These are phyloP conservation scores for Paguma larvata DNA, from an alignment of 2,797 vertebrate species.

Conservation along the genomic window DNA sequence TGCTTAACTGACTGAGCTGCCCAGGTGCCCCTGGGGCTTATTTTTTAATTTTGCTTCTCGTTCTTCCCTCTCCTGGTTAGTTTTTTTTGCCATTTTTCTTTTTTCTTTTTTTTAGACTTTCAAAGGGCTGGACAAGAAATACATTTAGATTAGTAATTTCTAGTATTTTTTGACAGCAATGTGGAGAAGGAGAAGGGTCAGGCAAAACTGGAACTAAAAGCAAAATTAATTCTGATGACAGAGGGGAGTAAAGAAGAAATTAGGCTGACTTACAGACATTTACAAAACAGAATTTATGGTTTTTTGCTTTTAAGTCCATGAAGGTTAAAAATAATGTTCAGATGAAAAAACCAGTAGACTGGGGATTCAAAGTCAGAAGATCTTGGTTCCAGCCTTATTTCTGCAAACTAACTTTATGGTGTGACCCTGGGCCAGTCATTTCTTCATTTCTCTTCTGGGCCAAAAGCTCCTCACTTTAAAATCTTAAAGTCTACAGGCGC, in stretches of 20 bases:
- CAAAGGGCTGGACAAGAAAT: not conserved
- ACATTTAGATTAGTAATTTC: not conserved
- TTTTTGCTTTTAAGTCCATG: slow-evolving; percentile 51
- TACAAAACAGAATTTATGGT: slow-evolving; percentile 18
- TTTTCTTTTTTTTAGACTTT: not conserved
- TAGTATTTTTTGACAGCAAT: not conserved
- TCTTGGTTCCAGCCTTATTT: slow-evolving; percentile 3
- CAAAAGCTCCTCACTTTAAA: not conserved
- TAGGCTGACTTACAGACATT: not conserved
- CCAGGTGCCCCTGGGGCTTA: no score
- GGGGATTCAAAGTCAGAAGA: not conserved
- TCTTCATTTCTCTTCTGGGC: slow-evolving; percentile 17
- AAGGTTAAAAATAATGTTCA: not conserved
- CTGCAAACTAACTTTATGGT: not conserved
- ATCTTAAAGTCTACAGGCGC: not conserved
- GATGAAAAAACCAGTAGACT: not conserved
- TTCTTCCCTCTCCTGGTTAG: not conserved
- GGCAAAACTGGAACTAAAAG: not conserved
- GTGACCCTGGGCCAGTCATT: not conserved
- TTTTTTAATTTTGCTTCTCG: slow-evolving; percentile 6
- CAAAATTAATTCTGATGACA: slow-evolving; percentile 45
- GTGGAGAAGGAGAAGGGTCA: not conserved
- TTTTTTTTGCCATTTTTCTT: slow-evolving; percentile 52
- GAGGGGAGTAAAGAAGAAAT: slow-evolving; percentile 31
- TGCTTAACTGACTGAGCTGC: no score